Base-by-base conservation (phyloP, 2,113 vertebrate species). In the Brachypodius melanocephalos region DNA sequence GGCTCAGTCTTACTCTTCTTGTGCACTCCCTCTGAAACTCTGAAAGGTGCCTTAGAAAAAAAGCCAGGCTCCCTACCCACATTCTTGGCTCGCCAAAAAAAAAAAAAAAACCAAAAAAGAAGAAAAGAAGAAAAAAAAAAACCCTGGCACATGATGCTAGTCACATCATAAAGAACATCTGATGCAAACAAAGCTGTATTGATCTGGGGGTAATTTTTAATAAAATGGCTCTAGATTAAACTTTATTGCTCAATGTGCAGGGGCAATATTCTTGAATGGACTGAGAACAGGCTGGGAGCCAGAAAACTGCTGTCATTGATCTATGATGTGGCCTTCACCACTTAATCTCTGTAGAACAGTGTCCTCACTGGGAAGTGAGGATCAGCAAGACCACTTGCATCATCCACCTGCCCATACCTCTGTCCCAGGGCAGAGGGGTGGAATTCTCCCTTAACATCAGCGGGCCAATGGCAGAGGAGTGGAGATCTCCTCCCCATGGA, bases 231-330 rank as follows among this genome's bases (percentile, higher is more conserved):
- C 87, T 81, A 79, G 85, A 95, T 78, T 24, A 69, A 46, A 74
- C 63, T 72, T 85, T 58, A 66, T 97, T 97, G 90, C 93, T 88
- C 90, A 97, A 97, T 84, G 63, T 89, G 94, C 89, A 78, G 21
- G 31, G 71, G 36, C 71, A 86, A 38, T 84, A 95, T 95, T 95
- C 76, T 90, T 96, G 71, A 97, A 93, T 62, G 62, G 83, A 63
- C 71, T 69, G 46, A 93, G 75, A 88, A 84, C 51, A 78, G 58
- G 45, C 62, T 66, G 59, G 54, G 43, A 88, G 90, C 85, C 73
- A 94, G 57, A n/a, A 67, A 93, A 62, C 49, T 69, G 48, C 48
- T 52, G 75, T 80, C 85, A 91, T 82, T 25, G 95, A 96, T 88
- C 95, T 2, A 3, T 22, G 12, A 52, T 15, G 46, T 86, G 95